Evolutionary conservation across 2,888 invertebrate species (phyloP).

Genomic region (Chaetogeoica ovagalla): DNA sequence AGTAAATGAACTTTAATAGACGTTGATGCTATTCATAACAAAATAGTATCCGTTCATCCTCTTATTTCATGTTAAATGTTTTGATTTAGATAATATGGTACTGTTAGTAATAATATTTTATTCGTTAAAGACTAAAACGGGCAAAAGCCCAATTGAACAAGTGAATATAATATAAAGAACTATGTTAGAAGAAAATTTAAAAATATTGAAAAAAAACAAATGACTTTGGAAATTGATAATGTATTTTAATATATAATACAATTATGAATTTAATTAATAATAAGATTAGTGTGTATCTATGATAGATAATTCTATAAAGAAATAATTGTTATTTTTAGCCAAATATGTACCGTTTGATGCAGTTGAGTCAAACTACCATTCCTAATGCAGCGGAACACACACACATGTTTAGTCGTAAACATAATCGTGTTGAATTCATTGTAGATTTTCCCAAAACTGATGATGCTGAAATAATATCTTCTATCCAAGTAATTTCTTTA

Average conservation of each 20-base stretch:
- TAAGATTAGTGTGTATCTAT: not conserved
- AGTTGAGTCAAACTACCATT: slow-evolving; percentile 78
- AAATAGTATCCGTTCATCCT: too few species aligned
- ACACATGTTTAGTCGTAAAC: slow-evolving; percentile 76
- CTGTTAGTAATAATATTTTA: too few species aligned
- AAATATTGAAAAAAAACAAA: too few species aligned
- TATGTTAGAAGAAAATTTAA: too few species aligned
- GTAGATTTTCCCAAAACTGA: slow-evolving; percentile 85
- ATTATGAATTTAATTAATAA: not conserved
- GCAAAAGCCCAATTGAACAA: too few species aligned
- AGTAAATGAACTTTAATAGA: too few species aligned
- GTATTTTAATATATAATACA: not conserved
- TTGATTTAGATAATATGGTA: too few species aligned
- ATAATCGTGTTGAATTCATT: slow-evolving; percentile 87
- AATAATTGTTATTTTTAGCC: slow-evolving; percentile 66
- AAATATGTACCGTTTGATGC: slow-evolving; percentile 86
- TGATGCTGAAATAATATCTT: slow-evolving; percentile 88
- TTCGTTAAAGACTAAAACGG: too few species aligned
- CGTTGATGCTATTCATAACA: too few species aligned
- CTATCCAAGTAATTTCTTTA: slow-evolving; percentile 67
- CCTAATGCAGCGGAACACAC: slow-evolving; percentile 80
- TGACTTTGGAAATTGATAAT: too few species aligned
- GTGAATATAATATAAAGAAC: too few species aligned
- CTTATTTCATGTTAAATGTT: too few species aligned
- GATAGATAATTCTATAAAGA: not conserved